phyloP scores from a whole-genome alignment of 2,113 vertebrate species.

The Castor canadensis region DNA sequence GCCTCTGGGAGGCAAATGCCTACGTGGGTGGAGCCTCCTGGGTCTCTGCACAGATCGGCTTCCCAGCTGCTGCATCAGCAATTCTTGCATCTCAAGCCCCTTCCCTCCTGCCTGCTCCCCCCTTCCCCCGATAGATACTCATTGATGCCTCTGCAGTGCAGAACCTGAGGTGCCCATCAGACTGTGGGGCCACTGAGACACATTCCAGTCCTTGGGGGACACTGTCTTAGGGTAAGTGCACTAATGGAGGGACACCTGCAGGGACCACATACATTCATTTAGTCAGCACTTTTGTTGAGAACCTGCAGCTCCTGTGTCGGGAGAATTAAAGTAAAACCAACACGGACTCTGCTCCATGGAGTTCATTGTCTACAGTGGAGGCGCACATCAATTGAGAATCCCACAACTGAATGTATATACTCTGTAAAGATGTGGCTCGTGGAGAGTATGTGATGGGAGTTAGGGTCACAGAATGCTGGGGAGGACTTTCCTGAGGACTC shows the following conservation, averaged over 20 bases:
- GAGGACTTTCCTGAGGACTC: background rate
- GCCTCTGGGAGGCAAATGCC: slow-evolving; percentile 43
- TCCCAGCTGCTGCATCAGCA: background rate
- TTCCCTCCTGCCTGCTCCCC: too few species aligned
- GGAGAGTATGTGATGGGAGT: rapidly evolving
- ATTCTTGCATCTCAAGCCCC: background rate
- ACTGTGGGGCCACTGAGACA: background rate
- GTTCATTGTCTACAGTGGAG: background rate
- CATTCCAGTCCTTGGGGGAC: background rate
- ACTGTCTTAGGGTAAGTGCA: rapidly evolving
- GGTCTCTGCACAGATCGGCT: background rate
- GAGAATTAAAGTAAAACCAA: background rate
- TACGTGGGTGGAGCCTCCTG: background rate
- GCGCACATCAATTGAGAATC: background rate
- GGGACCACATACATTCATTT: background rate
- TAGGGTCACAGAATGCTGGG: background rate
- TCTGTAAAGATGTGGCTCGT: rapidly evolving
- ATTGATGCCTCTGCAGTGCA: background rate
- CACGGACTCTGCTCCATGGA: background rate
- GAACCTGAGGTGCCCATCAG: background rate
- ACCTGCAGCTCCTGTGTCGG: background rate
- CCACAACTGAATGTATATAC: background rate
- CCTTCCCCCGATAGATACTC: background rate
- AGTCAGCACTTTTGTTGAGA: background rate
- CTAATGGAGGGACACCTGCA: background rate